phyloP scores from a whole-genome alignment of 37 sponge, comb jelly and placozoan genomes.

The Axinella damicornis region DNA sequence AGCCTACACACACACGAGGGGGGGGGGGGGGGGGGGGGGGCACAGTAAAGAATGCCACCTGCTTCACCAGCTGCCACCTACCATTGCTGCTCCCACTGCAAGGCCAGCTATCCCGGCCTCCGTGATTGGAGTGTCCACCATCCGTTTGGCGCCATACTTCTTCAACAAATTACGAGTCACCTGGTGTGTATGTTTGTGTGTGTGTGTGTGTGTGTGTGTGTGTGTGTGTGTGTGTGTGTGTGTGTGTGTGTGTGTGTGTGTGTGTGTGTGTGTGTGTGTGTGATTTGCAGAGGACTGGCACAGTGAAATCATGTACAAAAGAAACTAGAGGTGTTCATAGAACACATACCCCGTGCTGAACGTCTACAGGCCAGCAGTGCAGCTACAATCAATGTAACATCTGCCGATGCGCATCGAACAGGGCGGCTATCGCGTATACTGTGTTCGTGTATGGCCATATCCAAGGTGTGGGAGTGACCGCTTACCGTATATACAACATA shows the following conservation, averaged over 20 bases:
- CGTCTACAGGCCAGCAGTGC: too few species aligned
- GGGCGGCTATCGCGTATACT: too few species aligned
- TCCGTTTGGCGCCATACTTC: constrained; percentile 75
- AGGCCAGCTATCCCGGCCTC: constrained; percentile 97
- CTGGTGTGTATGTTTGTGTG: constrained; percentile 18
- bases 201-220: too few species aligned
- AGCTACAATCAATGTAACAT: too few species aligned
- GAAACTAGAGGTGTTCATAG: neutral
- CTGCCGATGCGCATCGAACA: too few species aligned
- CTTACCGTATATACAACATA: too few species aligned
- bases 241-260: neutral
- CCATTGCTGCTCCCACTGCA: constrained; percentile 98
- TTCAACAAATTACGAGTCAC: constrained; percentile 84
- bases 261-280: neutral
- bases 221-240: neutral
- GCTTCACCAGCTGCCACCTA: constrained; percentile 18
- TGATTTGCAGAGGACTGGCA: neutral
- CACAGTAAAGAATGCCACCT: neutral
- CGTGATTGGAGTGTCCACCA: constrained; percentile 98
- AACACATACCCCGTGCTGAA: too few species aligned
- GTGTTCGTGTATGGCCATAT: too few species aligned
- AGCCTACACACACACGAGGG: too few species aligned
- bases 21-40: too few species aligned
- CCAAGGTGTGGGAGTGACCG: too few species aligned
- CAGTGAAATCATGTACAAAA: too few species aligned